Percentiles rank a stretch among this genome's conserved stretches.
phyloP scores from a whole-genome alignment of 2,797 vertebrate species.

The Pteropus rufus region DNA sequence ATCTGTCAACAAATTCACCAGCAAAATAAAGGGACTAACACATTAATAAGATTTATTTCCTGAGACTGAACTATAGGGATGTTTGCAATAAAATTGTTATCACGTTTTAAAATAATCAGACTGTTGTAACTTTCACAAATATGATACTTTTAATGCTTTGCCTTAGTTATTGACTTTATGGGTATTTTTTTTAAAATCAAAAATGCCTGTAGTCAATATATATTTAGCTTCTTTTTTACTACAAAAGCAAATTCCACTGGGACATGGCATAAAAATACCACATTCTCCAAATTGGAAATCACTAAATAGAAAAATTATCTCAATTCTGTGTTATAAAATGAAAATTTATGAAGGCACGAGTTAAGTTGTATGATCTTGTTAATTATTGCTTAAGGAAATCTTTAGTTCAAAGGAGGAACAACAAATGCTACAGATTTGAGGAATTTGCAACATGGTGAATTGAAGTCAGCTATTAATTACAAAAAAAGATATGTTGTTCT shows the following conservation, averaged over 20 bases:
- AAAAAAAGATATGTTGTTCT: background rate
- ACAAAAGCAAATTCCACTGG: background rate
- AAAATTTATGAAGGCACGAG: background rate
- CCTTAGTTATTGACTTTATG: slow-evolving; percentile 35
- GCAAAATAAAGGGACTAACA: slow-evolving; percentile 90
- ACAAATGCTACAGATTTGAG: background rate
- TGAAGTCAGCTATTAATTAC: background rate
- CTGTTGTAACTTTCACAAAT: slow-evolving; percentile 30
- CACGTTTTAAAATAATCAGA: slow-evolving; percentile 65
- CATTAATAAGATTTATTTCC: slow-evolving; percentile 86
- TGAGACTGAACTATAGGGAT: slow-evolving; percentile 76
- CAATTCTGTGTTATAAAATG: background rate
- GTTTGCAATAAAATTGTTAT: slow-evolving; percentile 73
- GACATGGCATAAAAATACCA: background rate
- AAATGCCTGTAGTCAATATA: background rate
- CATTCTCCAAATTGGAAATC: background rate
- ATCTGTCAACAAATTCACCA: slow-evolving; percentile 94
- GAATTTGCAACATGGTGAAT: background rate
- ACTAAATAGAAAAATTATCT: background rate
- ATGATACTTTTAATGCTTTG: slow-evolving; percentile 23
- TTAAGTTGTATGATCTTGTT: slow-evolving; percentile 1
- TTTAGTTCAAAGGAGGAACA: slow-evolving; percentile 5
- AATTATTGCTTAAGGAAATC: background rate
- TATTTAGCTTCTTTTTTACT: background rate
- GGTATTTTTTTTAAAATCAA: background rate